Percentiles rank a stretch among this genome's conserved stretches.
Evolutionary conservation across 2,113 vertebrate species (phyloP).

Genomic region (Shinisaurus crocodilurus): DNA sequence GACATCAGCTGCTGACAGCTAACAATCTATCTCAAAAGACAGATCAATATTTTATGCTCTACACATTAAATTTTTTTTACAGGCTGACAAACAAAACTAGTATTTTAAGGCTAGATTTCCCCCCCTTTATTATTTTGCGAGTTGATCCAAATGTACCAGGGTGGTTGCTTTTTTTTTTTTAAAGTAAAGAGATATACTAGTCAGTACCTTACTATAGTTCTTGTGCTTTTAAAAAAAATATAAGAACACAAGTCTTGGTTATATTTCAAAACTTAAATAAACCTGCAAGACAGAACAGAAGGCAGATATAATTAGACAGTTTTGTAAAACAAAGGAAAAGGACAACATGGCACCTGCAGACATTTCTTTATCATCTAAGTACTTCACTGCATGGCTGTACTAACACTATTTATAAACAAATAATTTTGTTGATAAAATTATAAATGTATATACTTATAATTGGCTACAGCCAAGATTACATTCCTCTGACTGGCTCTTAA

Average conservation of each 20-base stretch:
- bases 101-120: background rate
- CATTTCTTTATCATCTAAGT: background rate
- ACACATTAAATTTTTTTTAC: background rate
- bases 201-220: background rate
- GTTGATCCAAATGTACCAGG: background rate
- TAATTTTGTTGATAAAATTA: background rate
- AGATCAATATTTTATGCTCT: background rate
- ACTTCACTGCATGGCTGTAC: background rate
- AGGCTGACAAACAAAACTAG: background rate
- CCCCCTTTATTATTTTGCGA: background rate
- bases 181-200: background rate
- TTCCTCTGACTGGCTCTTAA: no score
- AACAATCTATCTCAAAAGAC: slow-evolving; percentile 2
- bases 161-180: background rate
- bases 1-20: background rate
- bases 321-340: background rate
- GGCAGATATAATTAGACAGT: accelerated
- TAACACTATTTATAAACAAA: accelerated
- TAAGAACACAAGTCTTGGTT: background rate
- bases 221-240: background rate
- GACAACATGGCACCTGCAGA: accelerated
- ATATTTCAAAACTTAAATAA: background rate
- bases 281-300: accelerated
- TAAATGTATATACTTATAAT: no score
- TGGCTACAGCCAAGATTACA: no score